phyloP scores from a whole-genome alignment of 2,797 vertebrate genomes.

The Nannoperca obscura region DNA sequence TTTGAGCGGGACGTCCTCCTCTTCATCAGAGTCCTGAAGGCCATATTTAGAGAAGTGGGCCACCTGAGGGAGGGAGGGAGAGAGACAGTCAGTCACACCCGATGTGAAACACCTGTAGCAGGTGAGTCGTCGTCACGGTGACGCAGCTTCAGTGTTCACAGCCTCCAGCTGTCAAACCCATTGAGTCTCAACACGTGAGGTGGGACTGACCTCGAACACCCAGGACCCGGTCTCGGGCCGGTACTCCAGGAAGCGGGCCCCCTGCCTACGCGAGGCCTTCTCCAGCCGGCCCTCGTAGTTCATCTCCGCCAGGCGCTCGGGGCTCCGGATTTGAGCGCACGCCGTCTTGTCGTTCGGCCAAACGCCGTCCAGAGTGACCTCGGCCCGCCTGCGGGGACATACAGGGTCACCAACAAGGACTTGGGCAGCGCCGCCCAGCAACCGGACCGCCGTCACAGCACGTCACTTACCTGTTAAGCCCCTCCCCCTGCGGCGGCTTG shows the following conservation, averaged over 20 bases:
- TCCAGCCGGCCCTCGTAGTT: conserved; percentile 94
- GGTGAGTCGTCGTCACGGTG: too few relatives aligned
- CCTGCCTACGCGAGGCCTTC: conserved; percentile 91
- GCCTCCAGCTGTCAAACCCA: too few relatives aligned
- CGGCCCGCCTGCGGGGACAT: conserved; percentile 85
- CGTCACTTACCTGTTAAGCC: conserved; percentile 90
- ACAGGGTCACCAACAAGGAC: neutral
- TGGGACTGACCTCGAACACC: conserved; percentile 95
- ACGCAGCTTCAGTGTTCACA: too few relatives aligned
- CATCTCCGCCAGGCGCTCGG: conserved; percentile 91
- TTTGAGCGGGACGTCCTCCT: conserved; percentile 90
- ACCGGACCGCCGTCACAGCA: neutral
- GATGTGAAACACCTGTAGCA: neutral
- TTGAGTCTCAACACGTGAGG: too few relatives aligned
- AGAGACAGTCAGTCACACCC: conserved; percentile 23
- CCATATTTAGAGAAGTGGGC: conserved; percentile 97
- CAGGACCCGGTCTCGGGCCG: conserved; percentile 95
- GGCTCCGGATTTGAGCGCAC: conserved; percentile 92
- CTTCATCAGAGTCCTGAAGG: conserved; percentile 95
- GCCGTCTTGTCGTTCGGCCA: conserved; percentile 97
- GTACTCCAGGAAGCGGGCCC: conserved; percentile 96
- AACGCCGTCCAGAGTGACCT: conserved; percentile 95
- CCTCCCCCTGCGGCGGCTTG: conserved; percentile 92
- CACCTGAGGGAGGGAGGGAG: conserved; percentile 82
- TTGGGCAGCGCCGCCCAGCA: too few relatives aligned